Evolutionary conservation across 2,888 invertebrate genomes (phyloP), one percentile per base, ranked within the genome.

Genomic region (Protophormia terraenovae): DNA sequence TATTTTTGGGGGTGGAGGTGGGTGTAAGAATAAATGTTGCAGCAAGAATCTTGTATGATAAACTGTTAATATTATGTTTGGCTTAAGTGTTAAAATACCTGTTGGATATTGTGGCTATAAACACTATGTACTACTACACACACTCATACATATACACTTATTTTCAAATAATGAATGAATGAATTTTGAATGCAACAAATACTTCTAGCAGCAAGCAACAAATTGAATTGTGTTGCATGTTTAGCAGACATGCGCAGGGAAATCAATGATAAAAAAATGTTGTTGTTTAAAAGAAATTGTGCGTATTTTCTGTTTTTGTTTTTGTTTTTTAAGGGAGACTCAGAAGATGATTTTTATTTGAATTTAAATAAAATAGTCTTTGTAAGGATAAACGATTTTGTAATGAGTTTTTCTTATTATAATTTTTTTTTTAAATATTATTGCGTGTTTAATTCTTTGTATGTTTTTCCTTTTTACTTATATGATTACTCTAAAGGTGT

Each of bases 101-200:
- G 81, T 81, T 81, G 81, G 53, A 58, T 76, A 47, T 60, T 76
- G 75, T 66, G 27, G 55, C 32, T 27, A 32, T 41, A 38, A 41
- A 19, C 22, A 22, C n/a, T n/a, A 41, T 14, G 45, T 29, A 69
- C 8, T n/a, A 22, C 16, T 16, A 27, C n/a, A 35, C n/a, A 38
- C 47, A 16, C 24, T 14, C 64, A 64, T 45, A 72, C 16, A 45
- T 12, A 45, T 14, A 29, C 24, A 32, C 24, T 7, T 19, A 3
- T 6, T n/a, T 12, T 1, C 1, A 27, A 22, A 24, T n/a, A 41
- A 62, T 41, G 72, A 53, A 72, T 76, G 53, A 53, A 66, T 76
- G n/a, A n/a, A n/a, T 58, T 66, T 60, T 27, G 8, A 32, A 62
- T 82, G 62, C 53, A 81, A 82, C 69, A 60, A 67, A n/a, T n/a